Conservation (phyloP, 1,140 invertebrate genomes). For the Thaumatotibia leucotreta region DNA sequence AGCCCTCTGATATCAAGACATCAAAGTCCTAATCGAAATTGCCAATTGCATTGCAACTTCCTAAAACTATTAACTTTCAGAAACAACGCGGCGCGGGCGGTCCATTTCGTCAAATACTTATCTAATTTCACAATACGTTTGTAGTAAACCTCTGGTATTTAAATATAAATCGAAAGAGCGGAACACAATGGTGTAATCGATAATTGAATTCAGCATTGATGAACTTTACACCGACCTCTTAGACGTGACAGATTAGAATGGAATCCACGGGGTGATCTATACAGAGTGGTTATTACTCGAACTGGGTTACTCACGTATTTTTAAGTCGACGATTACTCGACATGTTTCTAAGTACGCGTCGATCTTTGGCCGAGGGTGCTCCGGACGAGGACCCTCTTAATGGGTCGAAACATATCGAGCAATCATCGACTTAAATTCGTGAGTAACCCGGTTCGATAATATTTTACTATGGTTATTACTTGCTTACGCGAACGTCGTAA, state of each 20-base stretch:
- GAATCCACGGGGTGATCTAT: conserved; percentile 47
- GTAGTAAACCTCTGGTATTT: conserved; percentile 73
- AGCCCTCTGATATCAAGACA: neutral
- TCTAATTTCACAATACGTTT: conserved; percentile 70
- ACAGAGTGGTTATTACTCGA: conserved; percentile 40
- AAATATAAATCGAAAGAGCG: conserved; percentile 75
- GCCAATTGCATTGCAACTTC: neutral
- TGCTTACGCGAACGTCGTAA: no score
- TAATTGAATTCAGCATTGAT: conserved; percentile 76
- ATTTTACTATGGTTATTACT: no score
- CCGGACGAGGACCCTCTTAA: no score
- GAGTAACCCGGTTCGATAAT: no score
- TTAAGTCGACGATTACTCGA: no score
- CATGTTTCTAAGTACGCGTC: no score
- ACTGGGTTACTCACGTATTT: neutral
- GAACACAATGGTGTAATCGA: conserved; percentile 75
- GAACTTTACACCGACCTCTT: conserved; percentile 75
- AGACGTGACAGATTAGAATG: conserved; percentile 75
- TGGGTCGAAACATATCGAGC: no score
- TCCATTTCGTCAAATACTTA: conserved; percentile 61
- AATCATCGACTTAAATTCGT: no score
- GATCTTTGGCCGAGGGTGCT: no score
- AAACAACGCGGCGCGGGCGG: conserved; percentile 39
- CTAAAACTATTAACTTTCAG: neutral
- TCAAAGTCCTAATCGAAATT: neutral